Base-by-base conservation (phyloP, 1,140 invertebrate species). In the Tetramorium parvispinum region DNA sequence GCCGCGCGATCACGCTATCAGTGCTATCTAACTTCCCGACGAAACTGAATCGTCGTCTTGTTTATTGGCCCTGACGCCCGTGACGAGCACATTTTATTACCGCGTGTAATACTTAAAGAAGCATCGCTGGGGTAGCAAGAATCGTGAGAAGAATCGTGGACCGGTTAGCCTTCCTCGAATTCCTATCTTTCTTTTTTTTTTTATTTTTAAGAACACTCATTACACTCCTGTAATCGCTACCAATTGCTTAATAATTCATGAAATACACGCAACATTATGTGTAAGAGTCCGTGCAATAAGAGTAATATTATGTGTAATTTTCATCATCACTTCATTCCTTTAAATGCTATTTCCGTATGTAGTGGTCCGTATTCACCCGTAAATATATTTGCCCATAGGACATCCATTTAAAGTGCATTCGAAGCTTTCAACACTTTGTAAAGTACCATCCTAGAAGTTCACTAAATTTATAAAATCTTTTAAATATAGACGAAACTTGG, bases 41-140 rank as follows among this genome's bases (percentile, higher is more conserved):
- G 79, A 73, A 75, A 75, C 79, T 83, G 79, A 83, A 61, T 75
- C 55, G 79, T 83, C 79, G 37, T 61, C 79, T 73, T 83, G 40
- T 83, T 83, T 83, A 83, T 75, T 83, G 53, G 53, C 40, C 27
- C 53, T 73, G 68, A 73, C 79, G 53, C 68, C 79, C 55, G 68
- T 83, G 79, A 83, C 79, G 68, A 73, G 79, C n/a, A n/a, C 40
- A 83, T 83, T 83, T 83, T 83, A 83, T 83, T 83, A 46, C 68
- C 79, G n/a, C 24, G 37, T 59, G 40, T 71, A 51, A 43, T 57
- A 82, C 51, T 71, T 82, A 59, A 59, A 55, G n/a, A 68, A 68
- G 37, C 8, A 27, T 40, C 18, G 21, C 16, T 18, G 49, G 21
- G 18, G 37, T 71, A 55, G 37, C 49, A 49, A 46, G 49, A 70